Percentiles rank a stretch among this genome's conserved stretches.
Evolutionary conservation across 2,113 vertebrate species (phyloP).

Genomic region (Oxyruncus cristatus): DNA sequence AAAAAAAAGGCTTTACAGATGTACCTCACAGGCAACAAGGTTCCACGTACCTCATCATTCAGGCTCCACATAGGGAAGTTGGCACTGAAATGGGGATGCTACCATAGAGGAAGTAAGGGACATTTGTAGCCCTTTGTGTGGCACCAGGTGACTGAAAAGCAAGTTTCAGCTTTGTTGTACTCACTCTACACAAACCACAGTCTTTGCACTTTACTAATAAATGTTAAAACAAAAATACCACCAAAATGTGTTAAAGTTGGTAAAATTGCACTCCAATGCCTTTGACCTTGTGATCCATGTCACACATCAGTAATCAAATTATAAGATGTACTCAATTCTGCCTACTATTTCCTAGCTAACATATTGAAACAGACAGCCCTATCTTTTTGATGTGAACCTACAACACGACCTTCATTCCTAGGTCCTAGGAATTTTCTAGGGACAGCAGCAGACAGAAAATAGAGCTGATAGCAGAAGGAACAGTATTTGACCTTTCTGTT

Average conservation of each 20-base stretch:
- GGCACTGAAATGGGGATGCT: not conserved
- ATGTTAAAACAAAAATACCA: slow-evolving; percentile 5
- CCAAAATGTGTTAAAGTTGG: not conserved
- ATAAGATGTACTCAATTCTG: not conserved
- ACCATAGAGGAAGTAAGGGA: not conserved
- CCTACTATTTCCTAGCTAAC: not conserved
- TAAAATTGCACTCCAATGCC: not conserved
- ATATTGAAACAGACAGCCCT: not conserved
- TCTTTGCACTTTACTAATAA: not conserved
- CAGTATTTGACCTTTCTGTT: not conserved
- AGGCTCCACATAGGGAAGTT: not conserved
- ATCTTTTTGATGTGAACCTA: not conserved
- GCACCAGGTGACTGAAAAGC: not conserved
- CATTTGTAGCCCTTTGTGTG: not conserved
- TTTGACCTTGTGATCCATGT: not conserved
- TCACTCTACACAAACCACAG: not conserved
- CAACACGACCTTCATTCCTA: not conserved
- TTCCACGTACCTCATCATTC: fast-evolving
- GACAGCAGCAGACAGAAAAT: not conserved
- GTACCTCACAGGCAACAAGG: not conserved
- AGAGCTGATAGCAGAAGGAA: not conserved
- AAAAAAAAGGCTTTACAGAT: not conserved
- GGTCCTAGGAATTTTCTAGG: not conserved
- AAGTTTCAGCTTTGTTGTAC: not conserved
- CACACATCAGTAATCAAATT: not conserved